These are phyloP conservation scores for Meles meles DNA, from an alignment of 2,113 vertebrate genomes.

Conservation along the genomic window DNA sequence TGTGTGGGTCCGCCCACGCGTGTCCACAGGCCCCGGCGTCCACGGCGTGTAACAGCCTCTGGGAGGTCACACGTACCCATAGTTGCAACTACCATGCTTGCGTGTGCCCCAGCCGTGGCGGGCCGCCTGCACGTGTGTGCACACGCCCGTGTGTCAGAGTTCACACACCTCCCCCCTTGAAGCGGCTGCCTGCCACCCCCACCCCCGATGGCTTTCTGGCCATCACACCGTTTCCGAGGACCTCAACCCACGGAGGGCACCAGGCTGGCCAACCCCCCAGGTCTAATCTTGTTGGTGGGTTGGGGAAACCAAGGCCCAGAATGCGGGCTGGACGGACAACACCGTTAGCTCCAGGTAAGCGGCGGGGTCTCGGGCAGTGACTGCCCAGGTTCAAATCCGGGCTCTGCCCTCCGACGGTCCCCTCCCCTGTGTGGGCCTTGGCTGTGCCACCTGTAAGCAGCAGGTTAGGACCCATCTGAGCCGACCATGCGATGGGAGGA, in stretches of 20 bases:
- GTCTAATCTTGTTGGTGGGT: rapidly evolving
- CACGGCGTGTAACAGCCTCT: rapidly evolving
- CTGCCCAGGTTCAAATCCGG: not conserved
- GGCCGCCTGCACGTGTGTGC: not conserved
- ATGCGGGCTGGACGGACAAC: too few relatives aligned
- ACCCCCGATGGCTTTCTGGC: not conserved
- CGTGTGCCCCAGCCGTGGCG: not conserved
- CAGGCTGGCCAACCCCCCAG: not conserved
- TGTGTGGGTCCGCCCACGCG: not conserved
- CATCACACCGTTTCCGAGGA: not conserved
- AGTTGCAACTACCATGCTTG: not conserved
- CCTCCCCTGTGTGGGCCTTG: not conserved
- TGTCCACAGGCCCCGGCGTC: not conserved
- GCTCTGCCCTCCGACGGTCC: not conserved
- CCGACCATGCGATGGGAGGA: not conserved
- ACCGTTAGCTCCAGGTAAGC: rapidly evolving
- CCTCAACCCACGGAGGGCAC: not conserved
- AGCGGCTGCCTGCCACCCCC: not conserved
- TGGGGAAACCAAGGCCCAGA: not conserved
- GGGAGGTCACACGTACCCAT: not conserved
- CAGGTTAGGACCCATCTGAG: not conserved
- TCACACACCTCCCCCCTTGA: too few relatives aligned
- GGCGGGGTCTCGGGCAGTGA: not conserved
- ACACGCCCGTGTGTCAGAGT: not conserved
- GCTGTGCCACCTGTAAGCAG: not conserved